Conservation (phyloP, 2,113 vertebrate genomes). For the Xerus inauris region DNA sequence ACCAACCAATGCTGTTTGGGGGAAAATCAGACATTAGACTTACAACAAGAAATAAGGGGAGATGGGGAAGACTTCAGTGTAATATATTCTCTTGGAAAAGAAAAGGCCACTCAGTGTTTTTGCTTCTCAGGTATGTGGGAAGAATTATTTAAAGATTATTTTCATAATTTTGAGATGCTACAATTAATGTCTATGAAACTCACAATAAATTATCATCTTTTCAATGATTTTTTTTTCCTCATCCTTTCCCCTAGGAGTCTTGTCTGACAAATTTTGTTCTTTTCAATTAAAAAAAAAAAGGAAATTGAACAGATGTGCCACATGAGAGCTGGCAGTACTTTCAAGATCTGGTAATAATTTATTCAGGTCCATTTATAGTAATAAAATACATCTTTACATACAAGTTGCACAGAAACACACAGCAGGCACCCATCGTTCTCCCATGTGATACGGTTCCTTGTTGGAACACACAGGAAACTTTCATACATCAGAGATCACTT, state of each 20-base stretch:
- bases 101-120: slow-evolving; percentile 51
- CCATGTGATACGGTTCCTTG: neutral
- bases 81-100: slow-evolving; percentile 43
- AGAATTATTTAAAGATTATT: slow-evolving; percentile 66
- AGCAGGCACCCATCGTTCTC: neutral
- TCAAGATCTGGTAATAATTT: slow-evolving; percentile 48
- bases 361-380: neutral
- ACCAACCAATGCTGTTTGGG: slow-evolving; percentile 53
- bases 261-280: slow-evolving; percentile 66
- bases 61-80: slow-evolving; percentile 28
- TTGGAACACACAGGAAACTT: slow-evolving; percentile 35
- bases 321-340: slow-evolving; percentile 24
- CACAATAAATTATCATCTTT: slow-evolving; percentile 53
- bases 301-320: slow-evolving; percentile 40
- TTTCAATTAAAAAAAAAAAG: slow-evolving; percentile 56
- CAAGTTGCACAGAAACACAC: neutral
- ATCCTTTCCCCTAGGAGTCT: slow-evolving; percentile 25
- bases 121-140: slow-evolving; percentile 36
- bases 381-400: neutral
- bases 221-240: neutral
- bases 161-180: slow-evolving; percentile 55
- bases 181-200: slow-evolving; percentile 73
- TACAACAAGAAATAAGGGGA: slow-evolving; percentile 45
- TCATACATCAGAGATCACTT: slow-evolving; percentile 64
- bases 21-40: slow-evolving; percentile 50